Conservation (phyloP, 2,888 invertebrate genomes). For the Zele albiditarsus region DNA sequence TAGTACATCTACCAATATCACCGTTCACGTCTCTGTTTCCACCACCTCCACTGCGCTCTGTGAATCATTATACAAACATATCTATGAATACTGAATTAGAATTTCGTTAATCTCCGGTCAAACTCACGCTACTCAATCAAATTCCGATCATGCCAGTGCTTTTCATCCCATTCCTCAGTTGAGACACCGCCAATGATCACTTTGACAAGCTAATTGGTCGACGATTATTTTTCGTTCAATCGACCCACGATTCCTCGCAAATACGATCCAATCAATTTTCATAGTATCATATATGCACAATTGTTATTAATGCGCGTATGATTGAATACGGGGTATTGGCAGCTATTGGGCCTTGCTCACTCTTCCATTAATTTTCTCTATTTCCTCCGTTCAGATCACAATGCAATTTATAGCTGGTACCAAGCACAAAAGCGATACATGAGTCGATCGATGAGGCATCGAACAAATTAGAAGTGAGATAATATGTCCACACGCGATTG, state of each 20-base stretch:
- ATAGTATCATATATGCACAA: not conserved
- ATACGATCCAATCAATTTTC: constrained; percentile 20
- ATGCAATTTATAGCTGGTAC: no score
- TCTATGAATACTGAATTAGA: not conserved
- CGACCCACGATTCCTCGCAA: constrained; percentile 11
- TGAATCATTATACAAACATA: constrained; percentile 29
- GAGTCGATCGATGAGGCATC: constrained; percentile 49
- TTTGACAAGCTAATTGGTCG: not conserved
- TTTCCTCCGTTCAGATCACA: no score
- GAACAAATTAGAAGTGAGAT: constrained; percentile 47
- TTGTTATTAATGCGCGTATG: constrained; percentile 35
- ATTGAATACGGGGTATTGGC: constrained; percentile 38
- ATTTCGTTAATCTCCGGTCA: not conserved
- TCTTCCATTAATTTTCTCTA: not conserved
- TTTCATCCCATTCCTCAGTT: not conserved
- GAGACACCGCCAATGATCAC: not conserved
- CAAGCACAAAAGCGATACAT: constrained; percentile 8
- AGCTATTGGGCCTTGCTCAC: not conserved
- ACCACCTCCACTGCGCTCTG: constrained; percentile 23
- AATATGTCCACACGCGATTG: constrained; percentile 48
- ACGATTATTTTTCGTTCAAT: constrained; percentile 19
- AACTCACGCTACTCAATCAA: constrained; percentile 16
- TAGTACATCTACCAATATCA: not conserved
- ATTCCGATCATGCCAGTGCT: not conserved
- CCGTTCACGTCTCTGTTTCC: not conserved